These are phyloP conservation scores for Nothura maculosa DNA, from an alignment of 2,797 vertebrate genomes.

Conservation along the genomic window DNA sequence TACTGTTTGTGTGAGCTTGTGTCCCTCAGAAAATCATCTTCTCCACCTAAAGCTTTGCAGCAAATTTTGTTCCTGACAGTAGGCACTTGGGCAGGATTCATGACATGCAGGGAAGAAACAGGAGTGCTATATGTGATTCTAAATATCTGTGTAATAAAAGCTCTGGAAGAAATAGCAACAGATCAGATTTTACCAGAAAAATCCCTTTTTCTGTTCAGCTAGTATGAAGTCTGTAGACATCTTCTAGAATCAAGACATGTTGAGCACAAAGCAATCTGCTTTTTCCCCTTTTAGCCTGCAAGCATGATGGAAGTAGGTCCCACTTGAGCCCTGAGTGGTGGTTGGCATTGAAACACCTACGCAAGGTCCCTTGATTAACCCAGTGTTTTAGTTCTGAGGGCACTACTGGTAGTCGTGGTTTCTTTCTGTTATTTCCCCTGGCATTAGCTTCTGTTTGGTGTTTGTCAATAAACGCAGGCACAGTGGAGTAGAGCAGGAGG, in stretches of 20 bases:
- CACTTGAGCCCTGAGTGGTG: neutral
- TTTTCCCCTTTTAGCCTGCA: neutral
- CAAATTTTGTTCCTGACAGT: neutral
- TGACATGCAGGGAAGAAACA: neutral
- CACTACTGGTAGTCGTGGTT: neutral
- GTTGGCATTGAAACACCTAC: neutral
- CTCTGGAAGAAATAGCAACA: neutral
- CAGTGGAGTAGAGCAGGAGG: neutral
- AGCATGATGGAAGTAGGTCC: neutral
- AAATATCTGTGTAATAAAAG: neutral
- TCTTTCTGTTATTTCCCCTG: constrained; percentile 19
- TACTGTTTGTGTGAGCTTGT: neutral
- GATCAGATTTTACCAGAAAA: neutral
- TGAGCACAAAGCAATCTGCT: neutral
- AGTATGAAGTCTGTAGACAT: neutral
- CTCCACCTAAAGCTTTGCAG: neutral
- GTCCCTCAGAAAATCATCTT: neutral
- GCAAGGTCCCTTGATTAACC: neutral
- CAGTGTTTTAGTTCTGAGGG: neutral
- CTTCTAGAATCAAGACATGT: neutral
- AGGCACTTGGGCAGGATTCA: neutral
- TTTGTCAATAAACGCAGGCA: constrained; percentile 22
- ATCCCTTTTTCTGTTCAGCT: neutral
- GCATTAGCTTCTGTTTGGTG: neutral
- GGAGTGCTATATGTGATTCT: neutral